Evolutionary conservation across 2,113 vertebrate species (phyloP).

Genomic region (Mustelus asterias): DNA sequence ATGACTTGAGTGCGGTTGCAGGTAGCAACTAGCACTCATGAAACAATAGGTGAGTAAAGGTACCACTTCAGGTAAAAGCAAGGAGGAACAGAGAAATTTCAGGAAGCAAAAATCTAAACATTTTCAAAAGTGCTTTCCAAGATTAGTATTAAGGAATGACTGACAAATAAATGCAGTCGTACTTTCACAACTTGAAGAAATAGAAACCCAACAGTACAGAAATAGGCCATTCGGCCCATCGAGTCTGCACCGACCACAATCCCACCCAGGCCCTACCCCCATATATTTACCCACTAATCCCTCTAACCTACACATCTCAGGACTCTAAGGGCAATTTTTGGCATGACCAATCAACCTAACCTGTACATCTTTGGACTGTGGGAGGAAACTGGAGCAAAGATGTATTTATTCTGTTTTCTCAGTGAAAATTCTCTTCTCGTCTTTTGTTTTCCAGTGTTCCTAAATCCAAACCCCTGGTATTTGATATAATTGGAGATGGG

Average conservation of each 20-base stretch:
- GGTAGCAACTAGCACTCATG: neutral
- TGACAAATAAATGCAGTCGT: neutral
- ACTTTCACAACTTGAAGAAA: neutral
- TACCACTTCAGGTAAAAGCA: neutral
- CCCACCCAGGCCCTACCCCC: no score
- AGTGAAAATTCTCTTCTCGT: neutral
- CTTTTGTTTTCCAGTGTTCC: neutral
- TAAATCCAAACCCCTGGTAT: slow-evolving; percentile 55
- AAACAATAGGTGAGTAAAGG: neutral
- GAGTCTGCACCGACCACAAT: no score
- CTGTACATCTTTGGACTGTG: no score
- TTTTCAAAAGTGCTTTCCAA: neutral
- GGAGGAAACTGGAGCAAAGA: no score
- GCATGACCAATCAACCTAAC: no score
- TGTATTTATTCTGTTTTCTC: neutral
- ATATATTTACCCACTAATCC: no score
- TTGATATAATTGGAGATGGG: slow-evolving; percentile 71
- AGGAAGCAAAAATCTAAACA: neutral
- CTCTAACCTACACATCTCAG: no score
- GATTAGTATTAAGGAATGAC: neutral
- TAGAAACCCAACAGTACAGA: no score
- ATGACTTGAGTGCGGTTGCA: no score
- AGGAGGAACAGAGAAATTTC: neutral
- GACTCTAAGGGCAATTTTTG: no score
- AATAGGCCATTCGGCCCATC: no score